These are phyloP conservation scores for Salticus scenicus DNA, from an alignment of 2,888 invertebrate genomes.

Conservation along the genomic window DNA sequence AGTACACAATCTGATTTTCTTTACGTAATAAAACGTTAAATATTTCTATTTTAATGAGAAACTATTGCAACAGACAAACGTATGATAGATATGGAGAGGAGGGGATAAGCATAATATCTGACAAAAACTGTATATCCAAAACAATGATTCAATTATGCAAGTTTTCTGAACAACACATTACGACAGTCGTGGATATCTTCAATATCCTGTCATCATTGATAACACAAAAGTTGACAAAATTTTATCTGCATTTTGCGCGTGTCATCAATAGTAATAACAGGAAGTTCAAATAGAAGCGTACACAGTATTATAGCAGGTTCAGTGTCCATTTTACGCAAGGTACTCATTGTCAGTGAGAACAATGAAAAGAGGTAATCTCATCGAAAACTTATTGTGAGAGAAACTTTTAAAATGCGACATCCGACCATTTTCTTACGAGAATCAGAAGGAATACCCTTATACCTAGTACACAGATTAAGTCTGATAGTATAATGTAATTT, in stretches of 20 bases:
- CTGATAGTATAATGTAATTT: not conserved
- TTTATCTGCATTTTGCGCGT: conserved; percentile 52
- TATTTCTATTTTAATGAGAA: no score
- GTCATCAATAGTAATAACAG: conserved; percentile 68
- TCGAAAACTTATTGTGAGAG: conserved; percentile 44
- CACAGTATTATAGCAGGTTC: conserved; percentile 39
- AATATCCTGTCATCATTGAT: conserved; percentile 7
- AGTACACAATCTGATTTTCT: no score
- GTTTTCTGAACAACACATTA: conserved; percentile 7
- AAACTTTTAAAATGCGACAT: conserved; percentile 39
- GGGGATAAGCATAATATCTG: no score
- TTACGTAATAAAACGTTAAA: no score
- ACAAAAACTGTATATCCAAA: no score
- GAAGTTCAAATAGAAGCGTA: conserved; percentile 47
- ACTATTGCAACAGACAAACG: no score
- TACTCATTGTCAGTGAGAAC: conserved; percentile 47
- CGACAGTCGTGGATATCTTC: conserved; percentile 21
- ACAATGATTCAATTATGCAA: no score
- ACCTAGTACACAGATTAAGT: not conserved
- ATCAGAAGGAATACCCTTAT: conserved; percentile 19
- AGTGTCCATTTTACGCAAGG: conserved; percentile 62
- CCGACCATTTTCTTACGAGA: conserved; percentile 40
- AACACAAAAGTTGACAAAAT: conserved; percentile 10
- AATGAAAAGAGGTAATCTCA: conserved; percentile 58
- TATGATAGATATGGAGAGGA: no score